Conservation (phyloP, 2,888 invertebrate genomes). For the Hypena proboscidalis region DNA sequence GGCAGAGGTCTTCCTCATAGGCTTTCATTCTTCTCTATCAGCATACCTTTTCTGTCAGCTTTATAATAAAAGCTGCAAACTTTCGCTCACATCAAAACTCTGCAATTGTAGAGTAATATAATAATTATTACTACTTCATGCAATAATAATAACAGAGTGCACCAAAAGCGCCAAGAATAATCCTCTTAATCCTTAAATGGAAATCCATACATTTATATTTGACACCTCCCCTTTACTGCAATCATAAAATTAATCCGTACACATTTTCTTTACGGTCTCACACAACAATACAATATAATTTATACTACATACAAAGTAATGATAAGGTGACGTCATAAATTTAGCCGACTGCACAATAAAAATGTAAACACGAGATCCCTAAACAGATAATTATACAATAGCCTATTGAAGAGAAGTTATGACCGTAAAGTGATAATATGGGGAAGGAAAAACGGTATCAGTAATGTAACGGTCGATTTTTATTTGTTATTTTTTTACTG, state of each 20-base stretch:
- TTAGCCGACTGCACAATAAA: constrained; percentile 40
- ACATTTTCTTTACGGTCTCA: neutral
- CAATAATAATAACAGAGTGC: too few species aligned
- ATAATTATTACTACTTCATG: too few species aligned
- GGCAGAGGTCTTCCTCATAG: too few species aligned
- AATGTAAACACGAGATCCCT: constrained; percentile 42
- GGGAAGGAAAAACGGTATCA: constrained; percentile 8
- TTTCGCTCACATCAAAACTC: too few species aligned
- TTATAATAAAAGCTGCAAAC: too few species aligned
- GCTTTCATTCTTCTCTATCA: too few species aligned
- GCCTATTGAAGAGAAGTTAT: constrained; percentile 32
- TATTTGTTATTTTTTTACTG: too few species aligned
- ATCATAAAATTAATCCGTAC: constrained; percentile 7
- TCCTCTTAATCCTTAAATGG: too few species aligned
- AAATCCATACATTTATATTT: neutral
- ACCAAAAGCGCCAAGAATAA: too few species aligned
- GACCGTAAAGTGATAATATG: constrained; percentile 35
- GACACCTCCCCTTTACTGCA: neutral
- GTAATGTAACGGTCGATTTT: neutral
- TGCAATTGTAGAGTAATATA: too few species aligned
- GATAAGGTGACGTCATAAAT: constrained; percentile 39
- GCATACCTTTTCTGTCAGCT: too few species aligned
- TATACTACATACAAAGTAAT: constrained; percentile 22
- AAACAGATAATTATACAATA: constrained; percentile 40
- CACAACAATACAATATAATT: constrained; percentile 14